A percentile compares a stretch with the other conserved stretches of the same genome.
Evolutionary conservation across 2,888 invertebrate genomes (phyloP).

Genomic region (Rhodophaea formosa): DNA sequence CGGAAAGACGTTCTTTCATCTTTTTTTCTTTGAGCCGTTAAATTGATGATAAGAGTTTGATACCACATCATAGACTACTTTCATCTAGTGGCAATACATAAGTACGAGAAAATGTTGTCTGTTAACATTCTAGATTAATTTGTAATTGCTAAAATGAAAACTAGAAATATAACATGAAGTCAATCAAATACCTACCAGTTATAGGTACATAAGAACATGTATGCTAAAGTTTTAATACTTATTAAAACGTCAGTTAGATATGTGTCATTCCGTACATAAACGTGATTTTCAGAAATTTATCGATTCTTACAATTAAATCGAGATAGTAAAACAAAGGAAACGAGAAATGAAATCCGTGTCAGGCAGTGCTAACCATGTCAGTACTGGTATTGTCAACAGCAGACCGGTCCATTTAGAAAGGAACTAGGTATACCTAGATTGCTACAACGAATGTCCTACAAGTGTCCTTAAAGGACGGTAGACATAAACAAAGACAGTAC

Average conservation of each 20-base stretch:
- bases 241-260: not conserved
- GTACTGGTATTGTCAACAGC: conserved; percentile 30
- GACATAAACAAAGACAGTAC: conserved; percentile 20
- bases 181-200: too few relatives aligned
- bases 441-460: conserved; percentile 20
- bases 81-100: too few relatives aligned
- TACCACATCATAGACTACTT: too few relatives aligned
- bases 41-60: too few relatives aligned
- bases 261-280: not conserved
- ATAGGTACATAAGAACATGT: too few relatives aligned
- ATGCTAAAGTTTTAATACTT: too few relatives aligned
- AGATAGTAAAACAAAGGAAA: not conserved
- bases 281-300: not conserved
- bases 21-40: too few relatives aligned
- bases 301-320: not conserved
- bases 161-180: too few relatives aligned
- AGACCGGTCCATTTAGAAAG: conserved; percentile 40
- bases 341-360: conserved; percentile 8
- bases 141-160: too few relatives aligned
- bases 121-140: too few relatives aligned
- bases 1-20: too few relatives aligned
- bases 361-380: conserved; percentile 12
- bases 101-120: too few relatives aligned
- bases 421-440: conserved; percentile 29
- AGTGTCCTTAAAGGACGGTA: conserved; percentile 34